Evolutionary conservation across 2,888 invertebrate genomes (phyloP).

Genomic region (Harpalus rufipes): DNA sequence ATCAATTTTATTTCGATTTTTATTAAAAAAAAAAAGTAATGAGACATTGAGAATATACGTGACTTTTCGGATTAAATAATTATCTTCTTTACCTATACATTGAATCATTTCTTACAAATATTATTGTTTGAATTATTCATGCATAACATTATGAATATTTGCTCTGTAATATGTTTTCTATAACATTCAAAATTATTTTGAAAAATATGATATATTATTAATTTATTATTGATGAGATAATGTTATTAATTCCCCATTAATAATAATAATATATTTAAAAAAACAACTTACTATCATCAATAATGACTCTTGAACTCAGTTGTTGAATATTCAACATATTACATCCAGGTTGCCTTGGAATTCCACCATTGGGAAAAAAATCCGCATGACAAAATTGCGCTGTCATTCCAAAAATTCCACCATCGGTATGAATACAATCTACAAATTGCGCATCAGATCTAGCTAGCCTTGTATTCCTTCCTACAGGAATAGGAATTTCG

Average conservation of each 20-base stretch:
- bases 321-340: slow-evolving; percentile 56
- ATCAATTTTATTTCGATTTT: no score
- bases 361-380: slow-evolving; percentile 77
- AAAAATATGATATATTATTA: no score
- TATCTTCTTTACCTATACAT: neutral
- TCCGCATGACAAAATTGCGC: slow-evolving; percentile 75
- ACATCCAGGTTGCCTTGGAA: slow-evolving; percentile 76
- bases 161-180: neutral
- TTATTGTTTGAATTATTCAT: neutral
- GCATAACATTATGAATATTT: neutral
- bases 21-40: no score
- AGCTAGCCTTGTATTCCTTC: slow-evolving; percentile 73
- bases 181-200: no score
- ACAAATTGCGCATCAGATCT: slow-evolving; percentile 75
- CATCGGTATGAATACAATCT: slow-evolving; percentile 76
- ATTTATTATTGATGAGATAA: no score
- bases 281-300: slow-evolving; percentile 63
- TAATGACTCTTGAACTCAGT: slow-evolving; percentile 60
- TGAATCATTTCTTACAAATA: neutral
- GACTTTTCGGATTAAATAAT: neutral
- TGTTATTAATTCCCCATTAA: no score
- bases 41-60: neutral
- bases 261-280: neutral
- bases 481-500: slow-evolving; percentile 69
- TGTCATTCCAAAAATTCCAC: slow-evolving; percentile 75